Percentiles rank a stretch among this genome's conserved stretches.
phyloP scores from a whole-genome alignment of 1,140 invertebrate species.

The Anastrepha obliqua region DNA sequence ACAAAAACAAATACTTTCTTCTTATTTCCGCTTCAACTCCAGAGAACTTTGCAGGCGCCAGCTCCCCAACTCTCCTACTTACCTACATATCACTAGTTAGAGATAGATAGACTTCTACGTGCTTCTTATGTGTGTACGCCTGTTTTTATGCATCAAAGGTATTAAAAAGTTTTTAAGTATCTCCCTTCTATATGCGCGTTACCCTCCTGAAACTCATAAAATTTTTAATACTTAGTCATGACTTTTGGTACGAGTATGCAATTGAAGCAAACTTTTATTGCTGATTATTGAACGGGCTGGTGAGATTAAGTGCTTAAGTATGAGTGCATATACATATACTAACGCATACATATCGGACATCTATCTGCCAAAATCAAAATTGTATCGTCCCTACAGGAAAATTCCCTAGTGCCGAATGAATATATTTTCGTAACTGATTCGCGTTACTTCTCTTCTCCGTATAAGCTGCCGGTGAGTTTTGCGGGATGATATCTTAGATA shows the following conservation, averaged over 20 bases:
- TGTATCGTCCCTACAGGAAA: background rate
- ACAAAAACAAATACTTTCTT: background rate
- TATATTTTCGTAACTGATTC: too few species aligned
- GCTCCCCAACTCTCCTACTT: background rate
- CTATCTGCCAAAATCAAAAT: background rate
- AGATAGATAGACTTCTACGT: background rate
- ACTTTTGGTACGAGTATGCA: background rate
- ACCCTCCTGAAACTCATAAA: background rate
- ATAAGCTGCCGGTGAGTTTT: too few species aligned
- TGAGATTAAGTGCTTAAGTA: slow-evolving; percentile 7
- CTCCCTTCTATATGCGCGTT: background rate
- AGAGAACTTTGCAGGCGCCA: background rate
- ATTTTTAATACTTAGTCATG: background rate
- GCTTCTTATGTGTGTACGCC: background rate
- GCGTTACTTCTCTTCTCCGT: too few species aligned
- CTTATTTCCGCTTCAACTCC: background rate
- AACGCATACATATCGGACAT: background rate
- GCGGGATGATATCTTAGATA: too few species aligned
- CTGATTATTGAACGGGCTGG: background rate
- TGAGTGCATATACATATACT: background rate
- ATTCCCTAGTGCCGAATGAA: background rate
- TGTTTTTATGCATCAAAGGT: slow-evolving; percentile 19
- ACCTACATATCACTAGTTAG: background rate
- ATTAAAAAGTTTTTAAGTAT: slow-evolving; percentile 33
- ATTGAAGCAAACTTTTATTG: background rate